Percentiles rank a stretch among this genome's conserved stretches.
phyloP scores from a whole-genome alignment of 2,888 invertebrate species.

The Odontocerum albicorne region DNA sequence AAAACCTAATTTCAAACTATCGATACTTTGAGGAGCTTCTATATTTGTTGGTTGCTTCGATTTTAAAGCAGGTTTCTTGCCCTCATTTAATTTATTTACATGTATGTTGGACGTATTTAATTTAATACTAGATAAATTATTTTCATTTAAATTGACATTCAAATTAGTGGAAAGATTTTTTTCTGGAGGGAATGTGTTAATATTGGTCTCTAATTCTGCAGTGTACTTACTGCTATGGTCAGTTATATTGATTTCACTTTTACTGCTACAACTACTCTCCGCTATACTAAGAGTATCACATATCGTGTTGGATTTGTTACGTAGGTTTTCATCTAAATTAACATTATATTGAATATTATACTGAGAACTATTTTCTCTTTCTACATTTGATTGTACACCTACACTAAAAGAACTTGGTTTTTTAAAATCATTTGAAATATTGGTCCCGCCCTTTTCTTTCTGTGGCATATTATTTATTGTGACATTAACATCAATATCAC shows the following conservation, averaged over 20 bases:
- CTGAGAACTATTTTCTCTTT: neutral
- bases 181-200: neutral
- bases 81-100: neutral
- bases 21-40: slow-evolving; percentile 66
- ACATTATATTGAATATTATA: neutral
- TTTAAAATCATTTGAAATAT: neutral
- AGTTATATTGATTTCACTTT: neutral
- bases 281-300: neutral
- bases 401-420: neutral
- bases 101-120: neutral
- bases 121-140: neutral
- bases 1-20: slow-evolving; percentile 66
- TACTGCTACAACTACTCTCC: neutral
- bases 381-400: neutral
- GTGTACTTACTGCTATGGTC: neutral
- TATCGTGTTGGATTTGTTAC: neutral
- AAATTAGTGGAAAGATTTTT: neutral
- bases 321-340: neutral
- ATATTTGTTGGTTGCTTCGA: slow-evolving; percentile 48
- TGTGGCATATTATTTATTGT: slow-evolving; percentile 6
- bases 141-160: neutral
- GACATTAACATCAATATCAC: slow-evolving; percentile 26
- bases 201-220: neutral
- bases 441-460: slow-evolving; percentile 1
- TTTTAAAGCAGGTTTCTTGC: slow-evolving; percentile 6